Evolutionary conservation across 2,888 invertebrate species (phyloP).

Genomic region (Calliopum simillimum): DNA sequence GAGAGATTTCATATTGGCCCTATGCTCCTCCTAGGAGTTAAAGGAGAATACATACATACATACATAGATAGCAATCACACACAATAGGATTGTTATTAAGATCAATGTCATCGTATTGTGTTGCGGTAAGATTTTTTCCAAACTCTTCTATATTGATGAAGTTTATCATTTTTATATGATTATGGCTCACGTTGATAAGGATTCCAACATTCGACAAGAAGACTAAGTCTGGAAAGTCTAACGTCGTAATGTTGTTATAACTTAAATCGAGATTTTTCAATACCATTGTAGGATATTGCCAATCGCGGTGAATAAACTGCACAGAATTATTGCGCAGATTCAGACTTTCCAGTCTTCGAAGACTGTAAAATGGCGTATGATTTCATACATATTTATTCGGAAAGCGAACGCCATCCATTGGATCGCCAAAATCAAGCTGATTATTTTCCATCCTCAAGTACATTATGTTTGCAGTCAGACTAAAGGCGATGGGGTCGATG

Average conservation of each 20-base stretch:
- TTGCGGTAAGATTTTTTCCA: conserved; percentile 50
- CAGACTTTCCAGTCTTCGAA: conserved; percentile 70
- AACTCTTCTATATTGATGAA: conserved; percentile 68
- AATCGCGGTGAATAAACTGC: conserved; percentile 73
- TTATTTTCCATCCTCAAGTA: conserved; percentile 71
- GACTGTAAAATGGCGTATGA: conserved; percentile 73
- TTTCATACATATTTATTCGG: too few species aligned
- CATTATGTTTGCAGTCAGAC: conserved; percentile 68
- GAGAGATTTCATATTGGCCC: too few species aligned
- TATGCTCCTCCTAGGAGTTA: too few species aligned
- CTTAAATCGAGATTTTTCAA: conserved; percentile 76
- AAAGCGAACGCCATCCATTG: conserved; percentile 45
- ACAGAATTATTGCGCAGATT: conserved; percentile 76
- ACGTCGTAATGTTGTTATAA: conserved; percentile 72
- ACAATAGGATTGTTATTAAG: conserved; percentile 65
- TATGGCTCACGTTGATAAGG: conserved; percentile 70
- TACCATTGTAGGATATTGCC: conserved; percentile 71
- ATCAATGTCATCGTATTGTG: conserved; percentile 63
- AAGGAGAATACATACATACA: too few species aligned
- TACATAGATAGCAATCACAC: too few species aligned
- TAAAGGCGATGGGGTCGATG: conserved; percentile 69
- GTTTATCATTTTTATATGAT: conserved; percentile 69
- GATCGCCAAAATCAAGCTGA: conserved; percentile 67
- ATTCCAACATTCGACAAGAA: conserved; percentile 55
- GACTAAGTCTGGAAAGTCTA: conserved; percentile 64